Evolutionary conservation across 2,113 vertebrate species (phyloP).

Genomic region (Bos indicus): DNA sequence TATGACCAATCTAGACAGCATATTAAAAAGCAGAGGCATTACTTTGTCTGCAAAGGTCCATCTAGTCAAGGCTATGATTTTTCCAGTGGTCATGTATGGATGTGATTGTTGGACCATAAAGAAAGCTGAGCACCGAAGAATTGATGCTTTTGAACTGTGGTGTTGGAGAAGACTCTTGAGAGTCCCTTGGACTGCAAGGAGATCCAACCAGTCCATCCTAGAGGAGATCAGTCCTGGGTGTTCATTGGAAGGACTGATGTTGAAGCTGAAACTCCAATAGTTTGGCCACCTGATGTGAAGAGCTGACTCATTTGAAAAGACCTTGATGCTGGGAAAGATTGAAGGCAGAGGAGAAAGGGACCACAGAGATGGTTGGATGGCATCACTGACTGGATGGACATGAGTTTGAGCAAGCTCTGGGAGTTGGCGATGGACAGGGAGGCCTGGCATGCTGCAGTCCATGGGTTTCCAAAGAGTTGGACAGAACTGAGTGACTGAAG

Average conservation of each 20-base stretch:
- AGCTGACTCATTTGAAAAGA: background rate
- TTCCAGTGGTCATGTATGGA: background rate
- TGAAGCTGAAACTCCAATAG: background rate
- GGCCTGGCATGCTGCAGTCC: background rate
- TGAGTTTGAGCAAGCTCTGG: background rate
- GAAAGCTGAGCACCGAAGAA: background rate
- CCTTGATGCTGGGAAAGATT: background rate
- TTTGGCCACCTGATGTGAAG: background rate
- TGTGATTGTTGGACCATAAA: background rate
- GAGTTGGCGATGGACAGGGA: background rate
- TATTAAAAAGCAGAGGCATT: background rate
- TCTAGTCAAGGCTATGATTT: background rate
- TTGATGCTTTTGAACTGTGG: background rate
- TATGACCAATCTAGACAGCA: background rate
- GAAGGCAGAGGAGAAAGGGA: background rate
- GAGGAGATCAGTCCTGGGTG: background rate
- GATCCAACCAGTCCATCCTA: background rate
- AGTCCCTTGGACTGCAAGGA: background rate
- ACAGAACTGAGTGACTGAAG: background rate
- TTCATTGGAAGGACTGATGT: background rate
- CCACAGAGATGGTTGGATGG: background rate
- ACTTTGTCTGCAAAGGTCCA: background rate
- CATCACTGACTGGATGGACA: background rate
- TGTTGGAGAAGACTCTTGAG: background rate
- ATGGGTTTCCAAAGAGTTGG: background rate